Percentiles rank a stretch among this genome's conserved stretches.
phyloP scores from a whole-genome alignment of 2,113 vertebrate genomes.

The Cranoglanis bouderius region DNA sequence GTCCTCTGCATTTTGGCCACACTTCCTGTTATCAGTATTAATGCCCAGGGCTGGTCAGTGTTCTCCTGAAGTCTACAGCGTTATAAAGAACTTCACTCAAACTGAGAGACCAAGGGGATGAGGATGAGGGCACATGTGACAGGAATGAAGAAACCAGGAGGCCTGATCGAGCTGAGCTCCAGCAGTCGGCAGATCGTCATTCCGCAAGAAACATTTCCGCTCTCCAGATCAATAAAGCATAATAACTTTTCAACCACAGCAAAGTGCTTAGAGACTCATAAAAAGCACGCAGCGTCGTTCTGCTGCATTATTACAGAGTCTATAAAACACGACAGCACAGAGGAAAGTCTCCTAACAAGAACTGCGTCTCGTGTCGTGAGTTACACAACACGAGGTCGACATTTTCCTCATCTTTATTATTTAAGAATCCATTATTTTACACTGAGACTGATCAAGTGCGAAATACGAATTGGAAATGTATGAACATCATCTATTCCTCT shows the following conservation, averaged over 20 bases:
- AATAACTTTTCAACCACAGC: slow-evolving; percentile 44
- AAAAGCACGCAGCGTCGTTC: slow-evolving; percentile 2
- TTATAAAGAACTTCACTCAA: neutral
- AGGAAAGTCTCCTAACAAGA: neutral
- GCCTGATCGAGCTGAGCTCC: neutral
- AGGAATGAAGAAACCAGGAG: neutral
- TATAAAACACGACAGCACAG: slow-evolving; percentile 1
- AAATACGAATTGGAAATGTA: neutral
- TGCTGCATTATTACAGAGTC: neutral
- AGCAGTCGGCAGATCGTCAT: slow-evolving; percentile 17
- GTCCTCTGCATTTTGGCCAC: no score
- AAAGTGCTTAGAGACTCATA: slow-evolving; percentile 47
- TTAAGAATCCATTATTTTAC: neutral
- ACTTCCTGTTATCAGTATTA: neutral
- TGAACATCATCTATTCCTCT: neutral
- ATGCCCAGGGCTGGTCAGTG: neutral
- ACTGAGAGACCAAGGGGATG: neutral
- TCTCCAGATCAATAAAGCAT: slow-evolving; percentile 43
- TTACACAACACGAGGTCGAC: neutral
- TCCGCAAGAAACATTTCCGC: slow-evolving; percentile 35
- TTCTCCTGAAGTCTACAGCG: neutral
- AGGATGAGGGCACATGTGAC: neutral
- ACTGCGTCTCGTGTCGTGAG: neutral
- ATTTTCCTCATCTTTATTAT: neutral
- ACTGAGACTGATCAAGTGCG: neutral